Conservation (phyloP, 2,797 vertebrate species). For the Lagocephalus sceleratus region DNA sequence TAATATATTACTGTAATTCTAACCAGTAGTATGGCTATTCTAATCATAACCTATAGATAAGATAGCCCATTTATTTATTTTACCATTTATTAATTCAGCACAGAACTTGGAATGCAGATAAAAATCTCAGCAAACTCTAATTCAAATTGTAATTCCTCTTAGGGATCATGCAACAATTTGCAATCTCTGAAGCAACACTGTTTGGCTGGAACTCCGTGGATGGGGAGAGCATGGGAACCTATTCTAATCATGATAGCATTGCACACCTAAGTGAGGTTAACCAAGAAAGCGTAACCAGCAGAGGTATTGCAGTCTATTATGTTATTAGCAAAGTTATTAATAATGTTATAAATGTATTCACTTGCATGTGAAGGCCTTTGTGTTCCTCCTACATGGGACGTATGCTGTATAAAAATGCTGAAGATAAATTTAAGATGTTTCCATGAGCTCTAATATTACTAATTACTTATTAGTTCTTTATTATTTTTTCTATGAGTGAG, state of each 20-base stretch:
- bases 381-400: too few species aligned
- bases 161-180: slow-evolving; percentile 97
- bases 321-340: neutral
- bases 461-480: neutral
- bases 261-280: slow-evolving; percentile 88
- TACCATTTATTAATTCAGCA: too few species aligned
- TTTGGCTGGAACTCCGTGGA: slow-evolving; percentile 96
- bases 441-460: too few species aligned
- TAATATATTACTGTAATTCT: too few species aligned
- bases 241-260: slow-evolving; percentile 89
- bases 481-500: neutral
- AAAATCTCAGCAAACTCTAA: neutral
- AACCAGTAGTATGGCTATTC: too few species aligned
- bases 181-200: slow-evolving; percentile 94
- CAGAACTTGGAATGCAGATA: too few species aligned
- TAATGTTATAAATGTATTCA: too few species aligned
- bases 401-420: too few species aligned
- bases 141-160: neutral
- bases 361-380: too few species aligned
- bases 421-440: too few species aligned
- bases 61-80: too few species aligned
- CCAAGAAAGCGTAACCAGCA: slow-evolving; percentile 88
- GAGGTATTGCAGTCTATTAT: slow-evolving; percentile 59
- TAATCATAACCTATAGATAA: too few species aligned
- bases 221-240: slow-evolving; percentile 89